Evolutionary conservation across 2,888 invertebrate genomes (phyloP).

Genomic region (Tethea ocularis): DNA sequence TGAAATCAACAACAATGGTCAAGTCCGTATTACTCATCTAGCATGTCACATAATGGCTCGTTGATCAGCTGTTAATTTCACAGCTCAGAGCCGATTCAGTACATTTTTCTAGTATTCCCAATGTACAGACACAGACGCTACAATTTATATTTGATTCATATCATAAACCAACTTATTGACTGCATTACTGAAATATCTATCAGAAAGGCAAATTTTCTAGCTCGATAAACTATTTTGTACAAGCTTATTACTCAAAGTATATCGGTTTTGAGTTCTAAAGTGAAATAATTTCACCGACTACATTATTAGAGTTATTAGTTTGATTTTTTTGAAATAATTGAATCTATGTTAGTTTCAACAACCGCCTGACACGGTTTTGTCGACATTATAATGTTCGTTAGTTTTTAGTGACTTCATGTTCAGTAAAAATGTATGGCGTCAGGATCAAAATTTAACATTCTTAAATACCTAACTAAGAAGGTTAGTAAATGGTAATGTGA

Average conservation of each 20-base stretch:
- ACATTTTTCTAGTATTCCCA: conserved; percentile 16
- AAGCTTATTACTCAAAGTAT: conserved; percentile 54
- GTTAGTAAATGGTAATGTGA: conserved; percentile 56
- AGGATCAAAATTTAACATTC: conserved; percentile 22
- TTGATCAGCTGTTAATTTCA: conserved; percentile 1
- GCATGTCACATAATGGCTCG: conserved; percentile 1
- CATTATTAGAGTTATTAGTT: conserved; percentile 24
- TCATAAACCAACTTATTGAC: conserved; percentile 45
- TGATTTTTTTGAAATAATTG: conserved; percentile 22
- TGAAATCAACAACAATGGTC: conserved; percentile 68
- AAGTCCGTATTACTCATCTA: conserved; percentile 20
- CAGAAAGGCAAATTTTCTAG: conserved; percentile 66
- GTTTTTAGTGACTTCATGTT: conserved; percentile 28
- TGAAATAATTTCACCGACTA: conserved; percentile 38
- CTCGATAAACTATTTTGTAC: conserved; percentile 68
- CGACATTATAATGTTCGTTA: conserved; percentile 12
- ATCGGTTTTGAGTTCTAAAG: conserved; percentile 45
- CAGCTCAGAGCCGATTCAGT: conserved; percentile 3
- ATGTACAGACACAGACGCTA: conserved; percentile 37
- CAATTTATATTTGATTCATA: conserved; percentile 35
- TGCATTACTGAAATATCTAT: conserved; percentile 56
- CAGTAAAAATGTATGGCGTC: conserved; percentile 9
- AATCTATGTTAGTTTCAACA: conserved; percentile 25
- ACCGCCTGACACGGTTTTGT: conserved; percentile 16
- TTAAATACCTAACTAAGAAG: conserved; percentile 36